These are phyloP conservation scores for Brachionus calyciflorus DNA, from an alignment of 1,140 invertebrate genomes.

Conservation along the genomic window DNA sequence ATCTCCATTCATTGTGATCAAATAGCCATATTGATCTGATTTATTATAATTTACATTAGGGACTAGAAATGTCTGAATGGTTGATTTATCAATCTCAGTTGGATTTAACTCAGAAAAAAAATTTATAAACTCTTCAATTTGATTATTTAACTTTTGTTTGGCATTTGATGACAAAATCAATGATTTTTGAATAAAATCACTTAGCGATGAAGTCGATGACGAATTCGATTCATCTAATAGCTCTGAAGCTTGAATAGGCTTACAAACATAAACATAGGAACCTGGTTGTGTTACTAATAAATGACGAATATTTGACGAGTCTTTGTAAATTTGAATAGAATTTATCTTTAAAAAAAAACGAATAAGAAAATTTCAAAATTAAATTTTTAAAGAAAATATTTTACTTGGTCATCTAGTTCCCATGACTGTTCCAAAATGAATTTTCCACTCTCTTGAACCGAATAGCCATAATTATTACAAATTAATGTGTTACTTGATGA, in stretches of 20 bases:
- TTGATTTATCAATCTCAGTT: background rate
- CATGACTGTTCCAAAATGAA: slow-evolving; percentile 23
- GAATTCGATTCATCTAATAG: slow-evolving; percentile 23
- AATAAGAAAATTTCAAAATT: background rate
- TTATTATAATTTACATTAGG: slow-evolving; percentile 12
- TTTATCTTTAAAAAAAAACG: background rate
- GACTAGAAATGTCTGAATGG: slow-evolving; percentile 23
- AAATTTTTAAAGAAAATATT: too few species aligned
- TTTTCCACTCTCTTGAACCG: slow-evolving; percentile 12
- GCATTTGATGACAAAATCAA: background rate
- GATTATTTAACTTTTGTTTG: background rate
- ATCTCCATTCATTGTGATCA: slow-evolving; percentile 35
- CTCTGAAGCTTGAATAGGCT: background rate
- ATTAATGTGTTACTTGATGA: background rate
- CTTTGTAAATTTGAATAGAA: slow-evolving; percentile 29
- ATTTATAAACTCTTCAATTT: background rate
- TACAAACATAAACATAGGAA: background rate
- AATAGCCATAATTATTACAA: background rate
- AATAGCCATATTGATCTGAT: slow-evolving; percentile 17
- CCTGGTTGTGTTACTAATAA: slow-evolving; percentile 29
- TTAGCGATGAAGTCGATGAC: slow-evolving; percentile 11
- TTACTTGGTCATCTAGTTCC: slow-evolving; percentile 17
- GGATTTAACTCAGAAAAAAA: background rate
- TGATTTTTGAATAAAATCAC: slow-evolving; percentile 30
- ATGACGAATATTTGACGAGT: background rate